Conservation (phyloP, 2,888 invertebrate species). For the Holacanthella duospinosa region DNA sequence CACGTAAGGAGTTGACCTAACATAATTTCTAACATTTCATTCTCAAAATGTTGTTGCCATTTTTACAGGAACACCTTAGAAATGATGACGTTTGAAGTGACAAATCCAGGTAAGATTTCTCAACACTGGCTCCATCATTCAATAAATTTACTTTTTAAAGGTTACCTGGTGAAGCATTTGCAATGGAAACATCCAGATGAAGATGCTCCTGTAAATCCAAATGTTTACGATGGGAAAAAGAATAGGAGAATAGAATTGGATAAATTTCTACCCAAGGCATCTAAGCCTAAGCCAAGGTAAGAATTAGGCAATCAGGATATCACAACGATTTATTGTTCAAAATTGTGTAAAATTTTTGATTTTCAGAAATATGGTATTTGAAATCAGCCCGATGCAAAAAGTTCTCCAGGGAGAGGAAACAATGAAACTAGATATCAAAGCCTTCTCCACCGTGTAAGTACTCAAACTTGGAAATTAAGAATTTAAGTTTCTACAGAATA, state of each 20-base stretch:
- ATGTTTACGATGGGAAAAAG: background rate
- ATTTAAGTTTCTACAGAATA: background rate
- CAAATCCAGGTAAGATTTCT: background rate
- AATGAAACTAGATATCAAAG: background rate
- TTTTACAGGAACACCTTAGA: background rate
- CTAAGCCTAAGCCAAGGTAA: too few relatives aligned
- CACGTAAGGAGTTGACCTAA: background rate
- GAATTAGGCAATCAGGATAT: too few relatives aligned
- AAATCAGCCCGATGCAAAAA: background rate
- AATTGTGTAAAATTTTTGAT: background rate
- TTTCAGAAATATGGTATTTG: background rate
- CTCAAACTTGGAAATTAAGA: background rate
- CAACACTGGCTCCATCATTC: background rate
- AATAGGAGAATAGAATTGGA: background rate
- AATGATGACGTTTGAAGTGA: background rate
- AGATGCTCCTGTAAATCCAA: constrained; percentile 3
- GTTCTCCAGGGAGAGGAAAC: background rate
- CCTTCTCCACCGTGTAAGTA: background rate
- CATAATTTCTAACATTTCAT: background rate
- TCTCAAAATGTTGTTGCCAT: background rate
- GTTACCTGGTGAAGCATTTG: background rate
- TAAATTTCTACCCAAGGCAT: background rate
- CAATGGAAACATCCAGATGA: background rate
- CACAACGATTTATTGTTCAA: too few relatives aligned
- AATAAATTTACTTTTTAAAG: constrained; percentile 1